Base-by-base conservation (phyloP, 2,888 invertebrate genomes). In the Pogonocherus hispidulus region DNA sequence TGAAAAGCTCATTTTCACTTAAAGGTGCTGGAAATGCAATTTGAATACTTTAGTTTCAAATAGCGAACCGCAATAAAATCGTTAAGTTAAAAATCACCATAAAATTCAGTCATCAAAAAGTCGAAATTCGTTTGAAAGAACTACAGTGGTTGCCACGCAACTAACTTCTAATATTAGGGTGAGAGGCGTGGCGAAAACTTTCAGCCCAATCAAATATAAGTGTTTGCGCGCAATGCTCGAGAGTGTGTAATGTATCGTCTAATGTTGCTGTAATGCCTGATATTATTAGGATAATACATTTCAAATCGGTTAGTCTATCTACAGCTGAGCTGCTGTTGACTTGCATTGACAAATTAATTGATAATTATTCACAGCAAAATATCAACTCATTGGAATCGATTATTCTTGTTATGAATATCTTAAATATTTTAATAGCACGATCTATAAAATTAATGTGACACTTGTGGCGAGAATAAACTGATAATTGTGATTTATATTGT, bases 231-330 rank as follows among this genome's bases (percentile, higher is more conserved):
- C 84, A 82, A 78, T 71, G 79, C 79, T 79, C 77, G 75, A 77
- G 78, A 79, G 77, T 80, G 83, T 83, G 84, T 84, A 85, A 85
- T 85, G 84, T 84, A 84, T 83, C 84, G 82, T 84, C 84, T 86
- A 86, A 86, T 86, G 84, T 84, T 80, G 80, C 84, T 84, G 86
- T 86, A 86, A 86, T 86, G 84, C 82, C 82, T 79, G 84, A 85
- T 84, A 85, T 86, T 86, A 86, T 85, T 82, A 83, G 81, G 83
- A 84, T 85, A 85, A 85, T 85, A 84, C 84, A 83, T 85, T 85
- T 84, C 82, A 82, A 85, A 86, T 84, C 84, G 85, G 80, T 85
- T 84, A 85, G 85, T 85, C 81, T 78, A 81, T 84, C 82, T 81
- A 82, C 83, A 82, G 81, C 83, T 78, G 76, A 79, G 80, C 76